These are phyloP conservation scores for Megaleporinus macrocephalus DNA, from an alignment of 2,113 vertebrate genomes.

Conservation along the genomic window DNA sequence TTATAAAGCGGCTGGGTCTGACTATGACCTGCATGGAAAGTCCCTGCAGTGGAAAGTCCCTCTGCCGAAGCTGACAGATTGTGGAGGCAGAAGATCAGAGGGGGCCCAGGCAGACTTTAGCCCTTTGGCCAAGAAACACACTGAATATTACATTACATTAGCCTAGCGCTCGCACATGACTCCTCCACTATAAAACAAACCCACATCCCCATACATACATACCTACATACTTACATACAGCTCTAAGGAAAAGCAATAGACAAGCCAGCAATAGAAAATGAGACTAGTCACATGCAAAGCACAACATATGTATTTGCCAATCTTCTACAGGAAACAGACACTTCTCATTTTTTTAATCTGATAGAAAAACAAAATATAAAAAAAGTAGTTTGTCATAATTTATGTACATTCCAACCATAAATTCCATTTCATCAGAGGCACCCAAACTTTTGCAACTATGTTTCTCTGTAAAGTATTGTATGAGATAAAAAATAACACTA, in stretches of 20 bases:
- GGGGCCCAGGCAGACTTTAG: conserved; percentile 41
- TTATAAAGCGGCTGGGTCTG: background rate
- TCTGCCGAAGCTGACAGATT: conserved; percentile 51
- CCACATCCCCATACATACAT: conserved; percentile 8
- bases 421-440: too few species aligned
- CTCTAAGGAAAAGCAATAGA: too few species aligned
- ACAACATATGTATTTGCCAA: too few species aligned
- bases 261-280: background rate
- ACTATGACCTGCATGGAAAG: conserved; percentile 46
- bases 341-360: too few species aligned
- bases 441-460: too few species aligned
- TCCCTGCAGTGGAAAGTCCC: conserved; percentile 59
- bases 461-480: too few species aligned
- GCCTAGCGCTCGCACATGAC: conserved; percentile 10
- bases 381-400: too few species aligned
- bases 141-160: conserved; percentile 61
- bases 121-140: conserved; percentile 64
- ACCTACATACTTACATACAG: background rate
- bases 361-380: too few species aligned
- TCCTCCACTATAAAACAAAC: conserved; percentile 3
- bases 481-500: too few species aligned
- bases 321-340: too few species aligned
- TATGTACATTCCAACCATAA: too few species aligned
- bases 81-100: conserved; percentile 51
- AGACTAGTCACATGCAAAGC: too few species aligned